These are phyloP conservation scores for Hedya salicella DNA, from an alignment of 2,888 invertebrate species.

Conservation along the genomic window DNA sequence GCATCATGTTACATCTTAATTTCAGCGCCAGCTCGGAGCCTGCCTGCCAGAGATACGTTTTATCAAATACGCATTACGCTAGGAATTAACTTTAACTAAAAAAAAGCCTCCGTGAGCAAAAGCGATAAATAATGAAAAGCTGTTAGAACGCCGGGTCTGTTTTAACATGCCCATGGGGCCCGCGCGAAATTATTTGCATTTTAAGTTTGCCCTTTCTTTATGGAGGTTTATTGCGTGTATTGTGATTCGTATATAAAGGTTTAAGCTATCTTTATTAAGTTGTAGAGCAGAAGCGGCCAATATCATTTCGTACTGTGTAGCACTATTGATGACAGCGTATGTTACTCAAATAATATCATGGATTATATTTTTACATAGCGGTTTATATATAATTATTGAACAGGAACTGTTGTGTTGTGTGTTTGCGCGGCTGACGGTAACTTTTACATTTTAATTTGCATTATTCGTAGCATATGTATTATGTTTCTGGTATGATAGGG, in stretches of 20 bases:
- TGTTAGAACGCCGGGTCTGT: conserved; percentile 80
- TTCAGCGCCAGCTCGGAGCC: conserved; percentile 84
- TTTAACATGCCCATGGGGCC: conserved; percentile 80
- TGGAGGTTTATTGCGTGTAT: conserved; percentile 47
- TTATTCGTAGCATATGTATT: neutral
- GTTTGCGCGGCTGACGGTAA: neutral
- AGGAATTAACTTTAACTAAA: conserved; percentile 80
- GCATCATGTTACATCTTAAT: conserved; percentile 87
- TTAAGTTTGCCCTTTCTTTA: conserved; percentile 75
- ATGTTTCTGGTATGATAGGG: neutral
- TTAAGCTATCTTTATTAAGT: conserved; percentile 6
- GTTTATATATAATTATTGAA: too few species aligned
- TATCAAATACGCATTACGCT: conserved; percentile 84
- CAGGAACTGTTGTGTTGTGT: too few species aligned
- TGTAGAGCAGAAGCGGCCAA: neutral
- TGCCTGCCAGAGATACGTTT: conserved; percentile 82
- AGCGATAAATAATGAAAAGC: conserved; percentile 80
- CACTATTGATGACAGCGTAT: too few species aligned
- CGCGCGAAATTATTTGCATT: conserved; percentile 78
- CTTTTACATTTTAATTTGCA: neutral
- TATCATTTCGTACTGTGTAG: neutral
- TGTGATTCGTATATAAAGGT: conserved; percentile 21
- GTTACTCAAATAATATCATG: too few species aligned
- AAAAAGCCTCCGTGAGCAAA: conserved; percentile 74
- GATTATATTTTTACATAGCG: too few species aligned